Conservation (phyloP, 2,113 vertebrate species). For the Caranx ignobilis region DNA sequence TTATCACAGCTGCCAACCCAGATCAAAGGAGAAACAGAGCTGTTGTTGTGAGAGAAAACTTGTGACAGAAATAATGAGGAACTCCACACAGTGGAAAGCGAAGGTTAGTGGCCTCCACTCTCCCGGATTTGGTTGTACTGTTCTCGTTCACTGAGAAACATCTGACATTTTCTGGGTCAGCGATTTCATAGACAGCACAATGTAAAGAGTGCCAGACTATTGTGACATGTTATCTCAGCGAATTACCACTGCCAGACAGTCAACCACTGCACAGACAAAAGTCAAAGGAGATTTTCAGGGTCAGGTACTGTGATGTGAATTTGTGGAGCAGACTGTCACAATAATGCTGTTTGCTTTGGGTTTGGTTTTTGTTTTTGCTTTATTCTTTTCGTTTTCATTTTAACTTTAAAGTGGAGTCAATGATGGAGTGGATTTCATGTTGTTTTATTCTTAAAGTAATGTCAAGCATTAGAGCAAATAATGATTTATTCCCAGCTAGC, state of each 20-base stretch:
- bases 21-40: not conserved
- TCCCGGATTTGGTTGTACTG: not conserved
- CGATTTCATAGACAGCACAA: not conserved
- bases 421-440: no score
- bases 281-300: slow-evolving; percentile 1
- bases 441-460: no score
- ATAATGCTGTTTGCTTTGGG: no score
- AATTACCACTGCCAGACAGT: not conserved
- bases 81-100: not conserved
- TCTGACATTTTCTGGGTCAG: slow-evolving; percentile 15
- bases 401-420: no score
- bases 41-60: not conserved
- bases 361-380: no score
- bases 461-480: no score
- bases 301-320: not conserved
- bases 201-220: not conserved
- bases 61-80: not conserved
- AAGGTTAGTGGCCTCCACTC: not conserved
- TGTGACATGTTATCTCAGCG: slow-evolving; percentile 8
- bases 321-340: no score
- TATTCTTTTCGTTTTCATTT: no score
- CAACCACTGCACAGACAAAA: no score
- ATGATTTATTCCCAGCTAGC: no score
- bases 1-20: not conserved
- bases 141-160: not conserved